Percentiles rank a stretch among this genome's conserved stretches.
Conservation (phyloP, 2,113 vertebrate genomes). For the Pontoporia blainvillei region DNA sequence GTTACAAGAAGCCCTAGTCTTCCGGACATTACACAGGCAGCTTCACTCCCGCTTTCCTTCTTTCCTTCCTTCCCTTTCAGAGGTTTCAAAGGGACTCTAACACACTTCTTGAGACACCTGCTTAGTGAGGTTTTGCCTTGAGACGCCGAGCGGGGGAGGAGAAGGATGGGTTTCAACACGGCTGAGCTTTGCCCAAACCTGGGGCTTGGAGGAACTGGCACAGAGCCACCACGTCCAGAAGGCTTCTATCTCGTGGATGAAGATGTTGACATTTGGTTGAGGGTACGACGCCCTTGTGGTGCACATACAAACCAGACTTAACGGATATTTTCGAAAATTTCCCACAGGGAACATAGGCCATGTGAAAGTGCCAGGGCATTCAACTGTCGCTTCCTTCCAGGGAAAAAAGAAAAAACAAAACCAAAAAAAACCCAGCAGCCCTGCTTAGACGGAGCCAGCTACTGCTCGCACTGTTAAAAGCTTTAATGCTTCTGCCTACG, state of each 20-base stretch:
- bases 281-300: slow-evolving; percentile 40
- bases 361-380: slow-evolving; percentile 46
- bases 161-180: not conserved
- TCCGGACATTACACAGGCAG: not conserved
- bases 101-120: not conserved
- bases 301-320: slow-evolving; percentile 56
- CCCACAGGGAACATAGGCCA: slow-evolving; percentile 53
- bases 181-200: not conserved
- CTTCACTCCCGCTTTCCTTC: no score
- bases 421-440: not conserved
- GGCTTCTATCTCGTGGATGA: not conserved
- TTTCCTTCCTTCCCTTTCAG: not conserved
- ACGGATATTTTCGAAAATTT: slow-evolving; percentile 46
- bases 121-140: not conserved
- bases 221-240: not conserved
- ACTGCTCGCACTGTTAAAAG: not conserved
- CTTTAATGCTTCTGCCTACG: not conserved
- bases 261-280: slow-evolving; percentile 38
- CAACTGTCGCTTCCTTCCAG: slow-evolving; percentile 22
- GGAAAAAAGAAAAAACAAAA: not conserved
- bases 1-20: not conserved
- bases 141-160: not conserved
- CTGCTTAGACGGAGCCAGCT: not conserved
- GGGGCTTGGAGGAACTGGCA: not conserved
- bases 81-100: not conserved